Percentiles rank a stretch among this genome's conserved stretches.
Evolutionary conservation across 2,113 vertebrate species (phyloP).

Genomic region (Toxotes jaculatrix): DNA sequence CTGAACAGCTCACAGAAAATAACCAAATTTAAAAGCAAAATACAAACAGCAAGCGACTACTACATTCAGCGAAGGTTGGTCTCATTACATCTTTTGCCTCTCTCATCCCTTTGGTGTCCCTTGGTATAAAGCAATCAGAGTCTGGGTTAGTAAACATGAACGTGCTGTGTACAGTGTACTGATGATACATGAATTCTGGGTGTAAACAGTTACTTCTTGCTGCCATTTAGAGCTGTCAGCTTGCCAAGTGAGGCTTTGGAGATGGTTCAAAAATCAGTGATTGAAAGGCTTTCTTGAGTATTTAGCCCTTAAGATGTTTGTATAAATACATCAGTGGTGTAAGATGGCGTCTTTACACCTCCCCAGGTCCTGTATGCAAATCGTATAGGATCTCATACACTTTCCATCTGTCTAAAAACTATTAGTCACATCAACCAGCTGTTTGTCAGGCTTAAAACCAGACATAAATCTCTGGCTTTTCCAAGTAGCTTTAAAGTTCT

Average conservation of each 20-base stretch:
- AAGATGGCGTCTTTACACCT: slow-evolving; percentile 4
- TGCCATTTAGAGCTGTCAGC: slow-evolving; percentile 38
- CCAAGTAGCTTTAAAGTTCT: neutral
- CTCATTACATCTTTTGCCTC: slow-evolving; percentile 14
- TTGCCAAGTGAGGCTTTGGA: slow-evolving; percentile 44
- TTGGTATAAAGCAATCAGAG: slow-evolving; percentile 34
- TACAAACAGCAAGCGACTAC: slow-evolving; percentile 12
- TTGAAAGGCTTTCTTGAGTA: slow-evolving; percentile 28
- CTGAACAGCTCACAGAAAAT: slow-evolving; percentile 20
- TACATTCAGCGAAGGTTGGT: slow-evolving; percentile 13
- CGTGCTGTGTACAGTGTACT: slow-evolving; percentile 9
- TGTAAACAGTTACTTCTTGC: slow-evolving; percentile 33
- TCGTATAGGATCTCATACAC: neutral
- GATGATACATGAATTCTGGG: slow-evolving; percentile 39
- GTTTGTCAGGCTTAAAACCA: slow-evolving; percentile 45
- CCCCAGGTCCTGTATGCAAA: slow-evolving; percentile 37
- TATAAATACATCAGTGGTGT: slow-evolving; percentile 18
- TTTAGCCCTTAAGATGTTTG: slow-evolving; percentile 35
- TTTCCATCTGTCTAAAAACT: slow-evolving; percentile 42
- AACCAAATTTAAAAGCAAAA: slow-evolving; percentile 21
- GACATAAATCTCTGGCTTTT: slow-evolving; percentile 31
- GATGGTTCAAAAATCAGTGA: slow-evolving; percentile 28
- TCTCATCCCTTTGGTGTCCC: slow-evolving; percentile 33
- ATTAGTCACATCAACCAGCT: slow-evolving; percentile 34
- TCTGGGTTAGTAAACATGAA: slow-evolving; percentile 8